phyloP scores from a whole-genome alignment of 2,888 invertebrate genomes.

The Pachydiplax longipennis region DNA sequence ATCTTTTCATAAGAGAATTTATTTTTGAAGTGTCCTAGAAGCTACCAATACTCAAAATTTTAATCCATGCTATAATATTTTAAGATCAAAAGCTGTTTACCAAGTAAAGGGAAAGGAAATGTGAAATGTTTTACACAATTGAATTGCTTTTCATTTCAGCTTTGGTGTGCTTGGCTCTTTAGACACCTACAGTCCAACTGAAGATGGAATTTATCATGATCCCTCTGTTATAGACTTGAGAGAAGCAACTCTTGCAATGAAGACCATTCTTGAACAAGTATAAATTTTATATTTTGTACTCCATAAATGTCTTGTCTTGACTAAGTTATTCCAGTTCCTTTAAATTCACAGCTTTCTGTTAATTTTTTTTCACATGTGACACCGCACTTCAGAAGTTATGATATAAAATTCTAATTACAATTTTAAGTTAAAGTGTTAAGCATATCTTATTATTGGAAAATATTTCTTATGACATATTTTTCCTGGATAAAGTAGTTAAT shows the following conservation, averaged over 20 bases:
- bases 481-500: no score
- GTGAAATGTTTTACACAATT: no score
- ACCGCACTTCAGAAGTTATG: background rate
- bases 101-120: no score
- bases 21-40: no score
- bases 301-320: background rate
- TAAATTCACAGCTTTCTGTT: background rate
- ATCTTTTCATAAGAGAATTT: no score
- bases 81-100: no score
- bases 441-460: no score
- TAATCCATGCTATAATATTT: no score
- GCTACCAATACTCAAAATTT: no score
- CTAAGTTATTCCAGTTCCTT: background rate
- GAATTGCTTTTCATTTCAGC: conserved; percentile 55
- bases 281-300: conserved; percentile 9
- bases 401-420: no score
- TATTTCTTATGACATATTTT: no score
- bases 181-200: conserved; percentile 61
- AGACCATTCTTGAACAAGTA: conserved; percentile 65
- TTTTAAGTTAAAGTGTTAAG: no score
- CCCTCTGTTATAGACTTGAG: conserved; percentile 63
- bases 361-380: background rate
- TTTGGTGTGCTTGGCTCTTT: conserved; percentile 70
- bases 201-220: conserved; percentile 56
- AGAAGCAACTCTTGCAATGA: conserved; percentile 67